Conservation (phyloP, 23 tunicate species). For the Aplidium turbinatum region DNA sequence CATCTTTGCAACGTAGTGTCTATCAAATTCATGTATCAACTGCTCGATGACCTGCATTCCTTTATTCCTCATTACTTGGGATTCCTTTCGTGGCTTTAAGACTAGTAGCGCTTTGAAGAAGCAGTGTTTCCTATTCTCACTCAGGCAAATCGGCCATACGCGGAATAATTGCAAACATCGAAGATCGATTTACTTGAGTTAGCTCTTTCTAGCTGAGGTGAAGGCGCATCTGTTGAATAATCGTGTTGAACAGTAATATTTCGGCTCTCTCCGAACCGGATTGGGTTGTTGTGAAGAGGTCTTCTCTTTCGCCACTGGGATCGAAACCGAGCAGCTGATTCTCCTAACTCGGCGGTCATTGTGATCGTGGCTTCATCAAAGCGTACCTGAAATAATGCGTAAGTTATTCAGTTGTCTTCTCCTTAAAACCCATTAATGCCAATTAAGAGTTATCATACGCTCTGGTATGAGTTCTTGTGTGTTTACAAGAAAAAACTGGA, state of each 20-base stretch:
- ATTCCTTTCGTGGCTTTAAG: no score
- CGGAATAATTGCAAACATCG: slow-evolving; percentile 76
- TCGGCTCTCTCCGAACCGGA: slow-evolving; percentile 63
- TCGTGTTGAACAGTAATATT: slow-evolving; percentile 66
- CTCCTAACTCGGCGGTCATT: slow-evolving; percentile 84
- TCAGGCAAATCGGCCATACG: slow-evolving; percentile 72
- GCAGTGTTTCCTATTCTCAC: slow-evolving; percentile 5
- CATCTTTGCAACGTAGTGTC: no score
- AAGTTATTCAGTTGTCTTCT: no score
- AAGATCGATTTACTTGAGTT: slow-evolving; percentile 60
- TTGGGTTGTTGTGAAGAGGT: slow-evolving; percentile 13
- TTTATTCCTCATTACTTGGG: no score
- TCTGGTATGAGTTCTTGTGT: no score
- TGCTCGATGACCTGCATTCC: no score
- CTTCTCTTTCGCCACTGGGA: slow-evolving; percentile 54
- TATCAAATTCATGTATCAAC: no score
- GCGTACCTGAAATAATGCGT: slow-evolving; percentile 51
- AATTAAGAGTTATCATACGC: no score
- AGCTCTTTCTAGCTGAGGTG: slow-evolving; percentile 40
- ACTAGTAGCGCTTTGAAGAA: no score
- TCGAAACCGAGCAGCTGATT: slow-evolving; percentile 84
- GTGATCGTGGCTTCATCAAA: slow-evolving; percentile 90
- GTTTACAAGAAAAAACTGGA: neutral
- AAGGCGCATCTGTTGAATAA: slow-evolving; percentile 17
- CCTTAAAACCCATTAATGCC: no score